phyloP scores from a whole-genome alignment of 1,140 invertebrate genomes.

The Drosophila willistoni region DNA sequence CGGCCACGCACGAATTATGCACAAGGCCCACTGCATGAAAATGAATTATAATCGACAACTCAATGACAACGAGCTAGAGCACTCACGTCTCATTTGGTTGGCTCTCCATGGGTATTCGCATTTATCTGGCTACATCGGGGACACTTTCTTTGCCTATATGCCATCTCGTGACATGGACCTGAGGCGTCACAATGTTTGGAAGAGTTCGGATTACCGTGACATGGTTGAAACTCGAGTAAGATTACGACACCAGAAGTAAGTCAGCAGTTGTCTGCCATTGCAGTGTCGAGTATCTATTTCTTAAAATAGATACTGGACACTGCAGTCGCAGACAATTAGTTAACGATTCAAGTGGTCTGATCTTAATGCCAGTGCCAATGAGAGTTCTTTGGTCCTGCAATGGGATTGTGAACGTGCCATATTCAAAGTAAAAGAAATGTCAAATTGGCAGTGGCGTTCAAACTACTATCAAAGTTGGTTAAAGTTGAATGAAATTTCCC shows the following conservation, averaged over 20 bases:
- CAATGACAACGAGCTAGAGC: constrained; percentile 38
- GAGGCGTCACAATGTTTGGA: constrained; percentile 32
- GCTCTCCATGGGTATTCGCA: constrained; percentile 52
- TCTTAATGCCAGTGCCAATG: no score
- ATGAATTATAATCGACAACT: constrained; percentile 23
- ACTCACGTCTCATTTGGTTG: constrained; percentile 52
- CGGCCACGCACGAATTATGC: neutral
- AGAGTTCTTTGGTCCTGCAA: no score
- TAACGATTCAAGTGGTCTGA: neutral
- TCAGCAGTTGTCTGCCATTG: neutral
- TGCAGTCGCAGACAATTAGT: neutral
- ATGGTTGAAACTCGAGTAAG: neutral
- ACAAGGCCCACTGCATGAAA: neutral
- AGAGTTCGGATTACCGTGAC: constrained; percentile 25
- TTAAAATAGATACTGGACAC: neutral
- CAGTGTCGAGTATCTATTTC: constrained; percentile 15
- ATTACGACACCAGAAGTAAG: neutral
- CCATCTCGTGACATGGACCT: constrained; percentile 54
- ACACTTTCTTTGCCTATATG: constrained; percentile 72
- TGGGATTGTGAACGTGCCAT: no score
- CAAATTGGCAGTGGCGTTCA: no score
- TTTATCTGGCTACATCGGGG: constrained; percentile 25
- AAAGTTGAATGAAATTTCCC: no score
- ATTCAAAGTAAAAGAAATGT: no score
- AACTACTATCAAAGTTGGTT: no score